phyloP scores from a whole-genome alignment of 2,113 vertebrate genomes.

The Ranitomeya imitator region DNA sequence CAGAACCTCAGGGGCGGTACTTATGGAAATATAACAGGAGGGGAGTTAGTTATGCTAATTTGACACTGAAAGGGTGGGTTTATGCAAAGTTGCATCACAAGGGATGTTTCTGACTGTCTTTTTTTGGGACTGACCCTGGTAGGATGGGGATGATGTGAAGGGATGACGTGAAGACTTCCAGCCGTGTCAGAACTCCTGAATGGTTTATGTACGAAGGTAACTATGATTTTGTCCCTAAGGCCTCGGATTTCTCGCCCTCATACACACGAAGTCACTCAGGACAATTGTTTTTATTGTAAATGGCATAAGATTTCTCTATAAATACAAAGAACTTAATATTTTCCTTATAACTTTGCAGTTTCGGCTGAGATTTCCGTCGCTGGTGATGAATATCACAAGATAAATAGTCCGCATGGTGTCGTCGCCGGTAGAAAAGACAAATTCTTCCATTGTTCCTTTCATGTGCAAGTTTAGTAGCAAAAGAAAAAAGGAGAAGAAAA shows the following conservation, averaged over 20 bases:
- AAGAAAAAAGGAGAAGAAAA: neutral
- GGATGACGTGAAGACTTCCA: no score
- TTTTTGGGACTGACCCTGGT: no score
- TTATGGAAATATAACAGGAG: no score
- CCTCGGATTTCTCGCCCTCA: neutral
- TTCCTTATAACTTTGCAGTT: constrained; percentile 18
- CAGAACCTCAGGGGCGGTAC: no score
- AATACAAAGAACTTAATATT: neutral
- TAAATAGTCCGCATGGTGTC: neutral
- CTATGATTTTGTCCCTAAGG: neutral
- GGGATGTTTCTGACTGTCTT: no score
- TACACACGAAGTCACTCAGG: neutral
- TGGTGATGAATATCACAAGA: constrained; percentile 30
- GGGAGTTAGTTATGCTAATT: no score
- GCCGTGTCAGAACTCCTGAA: no score
- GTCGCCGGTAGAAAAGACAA: neutral
- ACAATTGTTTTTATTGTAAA: constrained; percentile 36
- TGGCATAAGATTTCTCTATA: constrained; percentile 41
- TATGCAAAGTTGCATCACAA: no score
- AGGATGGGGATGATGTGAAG: no score
- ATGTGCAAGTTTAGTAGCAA: constrained; percentile 28
- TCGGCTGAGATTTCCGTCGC: neutral
- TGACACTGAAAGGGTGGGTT: no score
- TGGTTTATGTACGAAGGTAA: no score
- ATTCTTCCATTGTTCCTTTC: neutral